These are phyloP conservation scores for Panopea generosa DNA, from an alignment of 2,888 invertebrate genomes.

Conservation along the genomic window DNA sequence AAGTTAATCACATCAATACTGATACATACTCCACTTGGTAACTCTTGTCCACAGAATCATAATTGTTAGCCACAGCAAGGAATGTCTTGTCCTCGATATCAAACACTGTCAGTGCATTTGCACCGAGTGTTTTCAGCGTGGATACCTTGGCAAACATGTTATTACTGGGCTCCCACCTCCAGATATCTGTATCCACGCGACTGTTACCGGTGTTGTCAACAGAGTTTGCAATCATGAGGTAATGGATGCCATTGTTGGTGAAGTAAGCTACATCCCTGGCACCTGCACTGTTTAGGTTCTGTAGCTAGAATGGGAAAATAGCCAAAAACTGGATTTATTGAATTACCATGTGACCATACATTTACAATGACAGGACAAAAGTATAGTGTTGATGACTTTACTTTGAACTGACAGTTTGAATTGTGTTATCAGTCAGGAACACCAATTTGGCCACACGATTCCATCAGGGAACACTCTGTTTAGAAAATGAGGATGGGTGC, in stretches of 20 bases:
- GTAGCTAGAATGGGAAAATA: conserved; percentile 69
- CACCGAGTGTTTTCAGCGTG: conserved; percentile 75
- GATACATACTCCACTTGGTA: conserved; percentile 73
- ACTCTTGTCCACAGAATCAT: conserved; percentile 67
- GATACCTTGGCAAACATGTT: conserved; percentile 74
- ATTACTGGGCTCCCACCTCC: conserved; percentile 75
- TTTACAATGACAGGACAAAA: too few relatives aligned
- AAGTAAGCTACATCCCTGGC: conserved; percentile 78
- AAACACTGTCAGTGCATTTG: conserved; percentile 71
- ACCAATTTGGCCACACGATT: too few relatives aligned
- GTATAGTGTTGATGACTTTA: too few relatives aligned
- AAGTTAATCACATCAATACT: too few relatives aligned
- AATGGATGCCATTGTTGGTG: conserved; percentile 64
- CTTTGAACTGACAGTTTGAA: too few relatives aligned
- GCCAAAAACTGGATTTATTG: too few relatives aligned
- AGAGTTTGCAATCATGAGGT: conserved; percentile 78
- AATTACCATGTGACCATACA: neutral
- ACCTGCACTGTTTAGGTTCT: conserved; percentile 77
- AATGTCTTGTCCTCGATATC: conserved; percentile 70
- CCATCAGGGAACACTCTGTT: too few relatives aligned
- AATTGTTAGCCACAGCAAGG: conserved; percentile 79
- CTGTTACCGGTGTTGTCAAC: conserved; percentile 75
- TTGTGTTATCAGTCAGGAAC: too few relatives aligned
- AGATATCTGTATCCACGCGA: conserved; percentile 72
- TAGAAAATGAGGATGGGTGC: too few relatives aligned